phyloP scores from a whole-genome alignment of 2,888 invertebrate species.

The Hypomecis punctinalis region DNA sequence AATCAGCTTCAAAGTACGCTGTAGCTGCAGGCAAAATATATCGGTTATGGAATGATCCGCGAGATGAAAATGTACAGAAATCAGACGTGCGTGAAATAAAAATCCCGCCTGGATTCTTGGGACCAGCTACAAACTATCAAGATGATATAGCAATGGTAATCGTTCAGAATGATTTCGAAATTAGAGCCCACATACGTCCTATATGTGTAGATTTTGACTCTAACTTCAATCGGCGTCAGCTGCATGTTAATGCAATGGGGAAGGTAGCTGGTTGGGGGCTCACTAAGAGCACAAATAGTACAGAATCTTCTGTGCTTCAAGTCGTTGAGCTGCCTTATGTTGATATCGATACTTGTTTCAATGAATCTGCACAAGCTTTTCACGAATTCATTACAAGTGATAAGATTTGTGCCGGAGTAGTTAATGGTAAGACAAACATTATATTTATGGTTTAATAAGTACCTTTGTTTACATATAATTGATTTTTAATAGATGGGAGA shows the following conservation, averaged over 20 bases:
- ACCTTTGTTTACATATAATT: too few relatives aligned
- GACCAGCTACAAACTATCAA: constrained; percentile 13
- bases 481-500: too few relatives aligned
- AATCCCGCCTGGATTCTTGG: constrained; percentile 15
- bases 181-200: not conserved
- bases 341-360: not conserved
- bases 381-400: not conserved
- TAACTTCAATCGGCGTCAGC: not conserved
- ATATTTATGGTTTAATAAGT: too few relatives aligned
- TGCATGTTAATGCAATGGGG: not conserved
- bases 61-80: constrained; percentile 52
- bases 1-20: not conserved
- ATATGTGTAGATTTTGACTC: not conserved
- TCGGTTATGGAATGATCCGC: constrained; percentile 61
- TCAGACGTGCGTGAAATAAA: constrained; percentile 58
- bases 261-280: constrained; percentile 10
- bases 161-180: not conserved
- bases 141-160: constrained; percentile 22
- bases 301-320: not conserved
- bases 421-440: constrained; percentile 1
- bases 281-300: not conserved
- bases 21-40: constrained; percentile 60
- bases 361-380: not conserved
- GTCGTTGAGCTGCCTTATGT: not conserved
- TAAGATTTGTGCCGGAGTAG: constrained; percentile 1